Conservation (phyloP, 2,113 vertebrate species). For the Myotis brandtii region DNA sequence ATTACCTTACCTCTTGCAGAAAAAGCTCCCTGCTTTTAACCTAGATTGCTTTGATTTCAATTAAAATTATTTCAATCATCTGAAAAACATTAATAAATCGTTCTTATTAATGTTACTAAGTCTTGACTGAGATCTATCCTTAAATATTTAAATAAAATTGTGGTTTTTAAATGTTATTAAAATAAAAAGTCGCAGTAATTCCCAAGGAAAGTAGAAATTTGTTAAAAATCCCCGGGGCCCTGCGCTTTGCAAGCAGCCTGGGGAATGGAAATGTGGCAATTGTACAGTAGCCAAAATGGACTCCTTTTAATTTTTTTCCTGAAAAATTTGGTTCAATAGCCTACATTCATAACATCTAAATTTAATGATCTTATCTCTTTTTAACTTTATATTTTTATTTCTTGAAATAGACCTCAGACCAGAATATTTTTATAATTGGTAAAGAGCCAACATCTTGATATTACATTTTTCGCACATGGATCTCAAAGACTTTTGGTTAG, state of each 20-base stretch:
- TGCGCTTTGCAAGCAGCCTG: neutral
- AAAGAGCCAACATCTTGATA: neutral
- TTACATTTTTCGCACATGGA: neutral
- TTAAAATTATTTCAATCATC: conserved; percentile 62
- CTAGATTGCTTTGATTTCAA: conserved; percentile 62
- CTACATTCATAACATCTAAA: neutral
- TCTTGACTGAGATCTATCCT: conserved; percentile 37
- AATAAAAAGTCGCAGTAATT: conserved; percentile 45
- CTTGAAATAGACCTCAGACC: neutral
- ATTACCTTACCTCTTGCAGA: neutral
- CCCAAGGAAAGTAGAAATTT: conserved; percentile 37
- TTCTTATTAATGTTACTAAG: conserved; percentile 50
- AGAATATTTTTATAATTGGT: conserved; percentile 17
- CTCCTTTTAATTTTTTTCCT: neutral
- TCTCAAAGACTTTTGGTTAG: neutral
- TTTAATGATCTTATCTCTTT: neutral
- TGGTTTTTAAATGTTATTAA: conserved; percentile 37
- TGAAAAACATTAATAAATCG: conserved; percentile 59
- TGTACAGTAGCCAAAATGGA: neutral
- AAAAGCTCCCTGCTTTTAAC: conserved; percentile 60
- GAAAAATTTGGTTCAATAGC: neutral
- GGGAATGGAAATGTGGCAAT: neutral
- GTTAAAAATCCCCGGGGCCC: neutral
- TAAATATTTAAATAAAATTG: conserved; percentile 57
- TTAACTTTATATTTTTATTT: conserved; percentile 17